Evolutionary conservation across 92 coral and sea anemone species (phyloP).

Genomic region (Porites lobata): DNA sequence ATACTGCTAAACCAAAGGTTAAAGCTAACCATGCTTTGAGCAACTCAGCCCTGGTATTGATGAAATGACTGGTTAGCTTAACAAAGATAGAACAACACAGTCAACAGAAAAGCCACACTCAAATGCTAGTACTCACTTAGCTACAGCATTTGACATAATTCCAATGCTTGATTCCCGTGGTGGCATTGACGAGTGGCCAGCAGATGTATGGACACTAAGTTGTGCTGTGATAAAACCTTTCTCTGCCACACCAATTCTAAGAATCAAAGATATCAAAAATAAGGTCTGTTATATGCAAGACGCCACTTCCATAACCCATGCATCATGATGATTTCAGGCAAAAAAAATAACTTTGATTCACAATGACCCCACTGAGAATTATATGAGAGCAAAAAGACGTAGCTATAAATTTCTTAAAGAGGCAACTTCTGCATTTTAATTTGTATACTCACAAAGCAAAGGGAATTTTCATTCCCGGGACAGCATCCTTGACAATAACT

Average conservation of each 20-base stretch:
- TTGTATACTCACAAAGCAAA: constrained; percentile 79
- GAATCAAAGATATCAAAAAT: background rate
- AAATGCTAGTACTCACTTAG: constrained; percentile 56
- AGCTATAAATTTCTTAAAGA: too few relatives aligned
- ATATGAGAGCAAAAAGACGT: too few relatives aligned
- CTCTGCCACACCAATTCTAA: constrained; percentile 95
- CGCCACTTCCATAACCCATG: background rate
- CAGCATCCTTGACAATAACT: constrained; percentile 64
- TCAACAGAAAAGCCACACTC: background rate
- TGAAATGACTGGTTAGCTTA: background rate
- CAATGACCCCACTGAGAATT: too few relatives aligned
- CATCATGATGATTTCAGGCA: too few relatives aligned
- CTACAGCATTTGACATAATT: constrained; percentile 86
- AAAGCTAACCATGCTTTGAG: too few relatives aligned
- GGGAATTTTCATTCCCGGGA: constrained; percentile 83
- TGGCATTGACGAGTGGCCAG: constrained; percentile 97
- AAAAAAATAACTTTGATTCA: too few relatives aligned
- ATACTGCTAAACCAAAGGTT: too few relatives aligned
- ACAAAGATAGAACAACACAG: background rate
- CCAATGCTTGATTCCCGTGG: constrained; percentile 92
- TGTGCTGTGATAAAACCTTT: constrained; percentile 78
- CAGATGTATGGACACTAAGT: constrained; percentile 77
- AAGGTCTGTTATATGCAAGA: background rate
- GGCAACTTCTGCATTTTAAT: too few relatives aligned
- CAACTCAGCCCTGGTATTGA: too few relatives aligned